Percentiles rank a stretch among this genome's conserved stretches.
phyloP scores from a whole-genome alignment of 2,113 vertebrate genomes.

The Pygoscelis antarcticus region DNA sequence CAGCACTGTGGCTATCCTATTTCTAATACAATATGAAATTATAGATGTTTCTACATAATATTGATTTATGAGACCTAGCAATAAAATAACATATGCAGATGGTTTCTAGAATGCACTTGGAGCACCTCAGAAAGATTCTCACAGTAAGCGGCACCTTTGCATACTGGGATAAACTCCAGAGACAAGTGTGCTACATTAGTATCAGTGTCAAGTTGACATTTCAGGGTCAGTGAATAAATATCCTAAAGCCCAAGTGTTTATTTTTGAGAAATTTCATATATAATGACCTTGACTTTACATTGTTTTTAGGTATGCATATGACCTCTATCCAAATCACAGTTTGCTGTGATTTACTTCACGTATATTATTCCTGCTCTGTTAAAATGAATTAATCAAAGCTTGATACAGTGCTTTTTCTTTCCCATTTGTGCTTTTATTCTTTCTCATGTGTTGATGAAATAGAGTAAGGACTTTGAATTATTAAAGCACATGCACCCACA shows the following conservation, averaged over 20 bases:
- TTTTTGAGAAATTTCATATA: slow-evolving; percentile 56
- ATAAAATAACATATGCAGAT: slow-evolving; percentile 57
- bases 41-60: slow-evolving; percentile 48
- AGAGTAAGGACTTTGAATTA: slow-evolving; percentile 5
- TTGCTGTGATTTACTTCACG: slow-evolving; percentile 22
- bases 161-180: slow-evolving; percentile 42
- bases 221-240: slow-evolving; percentile 75
- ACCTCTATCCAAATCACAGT: slow-evolving; percentile 20
- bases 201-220: slow-evolving; percentile 69
- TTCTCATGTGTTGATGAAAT: background rate
- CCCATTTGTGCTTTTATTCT: background rate
- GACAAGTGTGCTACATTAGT: slow-evolving; percentile 53
- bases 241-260: slow-evolving; percentile 62
- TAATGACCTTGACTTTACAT: slow-evolving; percentile 55
- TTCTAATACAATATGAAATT: slow-evolving; percentile 55
- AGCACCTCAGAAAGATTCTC: slow-evolving; percentile 37
- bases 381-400: slow-evolving; percentile 33
- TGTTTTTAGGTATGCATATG: background rate
- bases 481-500: background rate
- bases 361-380: background rate
- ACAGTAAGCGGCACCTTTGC: slow-evolving; percentile 25
- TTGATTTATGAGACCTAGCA: slow-evolving; percentile 47
- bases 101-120: slow-evolving; percentile 35
- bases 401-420: background rate
- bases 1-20: slow-evolving; percentile 14